Percentiles rank a stretch among this genome's conserved stretches.
Evolutionary conservation across 2,797 vertebrate species (phyloP).

Genomic region (Chaunax sp.): DNA sequence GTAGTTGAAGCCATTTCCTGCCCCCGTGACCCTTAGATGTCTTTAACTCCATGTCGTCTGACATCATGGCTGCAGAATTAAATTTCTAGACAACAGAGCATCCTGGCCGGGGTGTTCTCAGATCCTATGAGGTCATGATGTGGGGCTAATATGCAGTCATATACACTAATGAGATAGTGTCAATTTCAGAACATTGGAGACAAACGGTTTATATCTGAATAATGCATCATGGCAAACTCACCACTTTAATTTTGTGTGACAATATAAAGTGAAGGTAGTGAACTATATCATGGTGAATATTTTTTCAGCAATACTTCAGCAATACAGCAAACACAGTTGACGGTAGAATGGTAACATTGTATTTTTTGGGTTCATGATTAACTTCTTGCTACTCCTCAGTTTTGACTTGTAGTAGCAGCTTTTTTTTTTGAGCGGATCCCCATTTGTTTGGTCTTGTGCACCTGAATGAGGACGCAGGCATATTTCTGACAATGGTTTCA

Average conservation of each 20-base stretch:
- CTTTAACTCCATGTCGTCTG: conserved; percentile 68
- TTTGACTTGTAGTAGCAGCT: neutral
- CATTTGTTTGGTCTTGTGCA: neutral
- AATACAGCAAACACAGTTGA: too few relatives aligned
- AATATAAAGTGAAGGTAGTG: too few relatives aligned
- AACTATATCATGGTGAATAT: neutral
- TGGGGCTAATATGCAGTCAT: conserved; percentile 26
- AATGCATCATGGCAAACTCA: conserved; percentile 13
- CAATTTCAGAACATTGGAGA: neutral
- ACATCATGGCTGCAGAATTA: conserved; percentile 71
- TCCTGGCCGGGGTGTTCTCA: conserved; percentile 56
- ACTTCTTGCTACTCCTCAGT: too few relatives aligned
- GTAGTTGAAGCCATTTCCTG: conserved; percentile 68
- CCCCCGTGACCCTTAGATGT: conserved; percentile 69
- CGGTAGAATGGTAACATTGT: neutral
- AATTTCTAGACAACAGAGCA: conserved; percentile 71
- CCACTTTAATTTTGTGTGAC: neutral
- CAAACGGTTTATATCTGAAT: conserved; percentile 9
- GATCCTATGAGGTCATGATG: conserved; percentile 58
- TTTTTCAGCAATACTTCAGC: too few relatives aligned
- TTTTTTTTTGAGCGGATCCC: neutral
- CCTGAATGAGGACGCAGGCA: neutral
- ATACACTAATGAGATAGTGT: conserved; percentile 5
- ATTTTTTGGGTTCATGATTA: neutral
- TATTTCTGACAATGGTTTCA: neutral